Base-by-base conservation (phyloP, 2,888 invertebrate genomes). In the Argyra leucocephala region DNA sequence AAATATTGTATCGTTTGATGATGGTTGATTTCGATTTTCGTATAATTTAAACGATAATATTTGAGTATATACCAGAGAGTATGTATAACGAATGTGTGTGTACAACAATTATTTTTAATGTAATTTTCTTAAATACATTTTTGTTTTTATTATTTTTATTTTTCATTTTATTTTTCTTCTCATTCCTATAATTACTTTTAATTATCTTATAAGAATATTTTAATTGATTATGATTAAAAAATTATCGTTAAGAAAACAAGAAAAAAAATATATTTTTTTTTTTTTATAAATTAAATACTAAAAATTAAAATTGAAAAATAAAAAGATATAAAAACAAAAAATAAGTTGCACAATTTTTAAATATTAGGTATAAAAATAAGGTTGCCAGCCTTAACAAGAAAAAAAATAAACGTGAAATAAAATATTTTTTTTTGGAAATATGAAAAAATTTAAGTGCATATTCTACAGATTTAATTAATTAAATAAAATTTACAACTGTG, bases 201-300 rank as follows among this genome's bases (percentile, higher is more conserved):
- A 48, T 48, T 48, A 48, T 48, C 48, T 48, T 48, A 48, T 48
- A 48, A 48, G 48, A 48, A 48, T 48, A 48, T 48, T 48, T 48
- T 48, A 48, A 48, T 48, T 48, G 48, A 48, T 48, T 48, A 48
- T 48, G 48, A 48, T 48, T 48, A 48, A 48, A 48, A 48, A 48
- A 48, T 48, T 48, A 48, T 48, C 48, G 48, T 48, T 48, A 48
- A 9, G 48, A 15, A 48, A 48, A 48, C 12, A 48, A 15, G 18
- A 18, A 48, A 18, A 48, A 18, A 18, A 48, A 37, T 12, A 26
- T n/a, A n/a, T n/a, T n/a, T n/a, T n/a, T n/a, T n/a, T n/a, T n/a
- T n/a, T n/a, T n/a, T n/a, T n/a, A n/a, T n/a, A n/a, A n/a, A n/a
- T n/a, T n/a, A n/a, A n/a, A n/a, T n/a, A n/a, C n/a, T n/a, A n/a